These are phyloP conservation scores for Gymnoscopelus braueri DNA, from an alignment of 2,797 vertebrate species.

Conservation along the genomic window DNA sequence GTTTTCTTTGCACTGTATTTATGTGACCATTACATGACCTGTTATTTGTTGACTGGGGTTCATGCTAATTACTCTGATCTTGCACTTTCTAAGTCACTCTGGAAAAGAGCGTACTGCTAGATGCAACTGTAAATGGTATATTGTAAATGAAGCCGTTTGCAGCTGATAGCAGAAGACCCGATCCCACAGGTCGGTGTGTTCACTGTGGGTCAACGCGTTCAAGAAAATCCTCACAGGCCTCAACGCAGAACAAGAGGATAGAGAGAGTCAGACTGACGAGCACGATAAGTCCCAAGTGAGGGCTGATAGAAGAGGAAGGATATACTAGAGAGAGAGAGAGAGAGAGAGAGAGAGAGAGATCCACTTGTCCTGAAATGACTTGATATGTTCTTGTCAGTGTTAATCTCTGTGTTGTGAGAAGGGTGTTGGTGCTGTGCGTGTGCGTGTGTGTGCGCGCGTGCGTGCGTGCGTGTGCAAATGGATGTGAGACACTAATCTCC, in stretches of 20 bases:
- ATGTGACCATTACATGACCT: no score
- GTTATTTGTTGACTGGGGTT: no score
- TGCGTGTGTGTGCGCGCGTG: background rate
- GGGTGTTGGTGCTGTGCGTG: slow-evolving; percentile 10
- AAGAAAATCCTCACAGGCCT: slow-evolving; percentile 31
- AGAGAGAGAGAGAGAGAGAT: slow-evolving; percentile 42
- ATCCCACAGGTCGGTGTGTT: slow-evolving; percentile 51
- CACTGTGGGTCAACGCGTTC: slow-evolving; percentile 45
- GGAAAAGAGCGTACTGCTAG: no score
- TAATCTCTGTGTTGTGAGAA: slow-evolving; percentile 66
- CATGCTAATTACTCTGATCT: no score
- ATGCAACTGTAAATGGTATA: no score
- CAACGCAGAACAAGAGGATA: background rate
- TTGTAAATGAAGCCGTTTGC: slow-evolving; percentile 52
- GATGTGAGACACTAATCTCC: slow-evolving; percentile 50
- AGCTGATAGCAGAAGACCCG: slow-evolving; percentile 66
- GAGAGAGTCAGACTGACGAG: no score
- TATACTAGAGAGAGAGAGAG: background rate
- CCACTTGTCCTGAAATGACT: slow-evolving; percentile 70
- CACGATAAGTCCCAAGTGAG: no score
- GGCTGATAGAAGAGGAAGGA: no score
- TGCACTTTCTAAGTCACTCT: no score
- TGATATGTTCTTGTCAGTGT: slow-evolving; percentile 76
- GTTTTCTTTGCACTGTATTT: no score
- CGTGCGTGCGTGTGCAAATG: slow-evolving; percentile 8